phyloP scores from a whole-genome alignment of 92 coral and sea anemone species.

The Porites cylindrica region DNA sequence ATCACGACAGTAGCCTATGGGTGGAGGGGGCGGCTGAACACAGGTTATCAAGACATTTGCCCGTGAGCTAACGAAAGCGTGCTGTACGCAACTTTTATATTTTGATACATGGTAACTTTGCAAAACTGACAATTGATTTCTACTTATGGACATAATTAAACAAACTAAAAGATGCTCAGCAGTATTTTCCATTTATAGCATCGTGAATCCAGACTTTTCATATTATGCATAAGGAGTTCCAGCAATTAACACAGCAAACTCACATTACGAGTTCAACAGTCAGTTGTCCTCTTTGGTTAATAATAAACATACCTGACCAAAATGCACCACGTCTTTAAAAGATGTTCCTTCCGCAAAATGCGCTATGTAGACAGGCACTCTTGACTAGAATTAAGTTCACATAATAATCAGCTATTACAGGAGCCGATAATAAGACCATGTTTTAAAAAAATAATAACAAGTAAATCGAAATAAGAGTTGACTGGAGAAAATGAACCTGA shows the following conservation, averaged over 20 bases:
- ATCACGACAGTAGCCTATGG: neutral
- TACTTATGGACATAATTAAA: no score
- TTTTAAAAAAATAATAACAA: no score
- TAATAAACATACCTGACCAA: constrained; percentile 76
- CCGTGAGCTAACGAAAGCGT: neutral
- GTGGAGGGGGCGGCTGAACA: neutral
- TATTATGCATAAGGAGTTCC: no score
- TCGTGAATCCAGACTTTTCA: no score
- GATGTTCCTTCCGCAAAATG: constrained; percentile 90
- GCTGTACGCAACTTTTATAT: neutral
- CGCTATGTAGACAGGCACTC: constrained; percentile 83
- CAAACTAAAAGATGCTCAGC: no score
- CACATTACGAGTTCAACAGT: neutral
- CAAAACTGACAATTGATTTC: no score
- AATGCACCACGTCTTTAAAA: constrained; percentile 85
- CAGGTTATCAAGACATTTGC: no score
- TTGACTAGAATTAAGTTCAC: constrained; percentile 55
- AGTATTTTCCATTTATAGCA: no score
- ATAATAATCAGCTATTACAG: neutral
- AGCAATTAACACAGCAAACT: neutral
- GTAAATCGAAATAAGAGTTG: no score
- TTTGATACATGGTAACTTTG: no score
- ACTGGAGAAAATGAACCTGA: no score
- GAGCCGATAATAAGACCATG: no score
- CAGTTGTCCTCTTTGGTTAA: neutral